Percentiles rank a stretch among this genome's conserved stretches.
Conservation (phyloP, 2,888 invertebrate species). For the Drosophila limbata region DNA sequence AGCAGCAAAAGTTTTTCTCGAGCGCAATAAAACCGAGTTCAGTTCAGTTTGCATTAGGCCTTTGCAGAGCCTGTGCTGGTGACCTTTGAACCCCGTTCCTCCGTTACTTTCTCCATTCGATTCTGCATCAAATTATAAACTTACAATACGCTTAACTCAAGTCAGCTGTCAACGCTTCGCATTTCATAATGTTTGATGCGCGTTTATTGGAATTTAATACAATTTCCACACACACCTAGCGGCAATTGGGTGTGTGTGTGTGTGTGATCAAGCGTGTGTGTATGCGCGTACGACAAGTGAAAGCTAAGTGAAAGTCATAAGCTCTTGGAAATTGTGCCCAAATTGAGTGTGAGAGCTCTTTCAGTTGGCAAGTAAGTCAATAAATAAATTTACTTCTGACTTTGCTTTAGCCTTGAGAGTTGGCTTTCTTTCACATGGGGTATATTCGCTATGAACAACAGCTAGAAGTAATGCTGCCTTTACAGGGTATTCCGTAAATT, state of each 20-base stretch:
- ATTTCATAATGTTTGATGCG: constrained; percentile 52
- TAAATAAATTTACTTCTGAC: constrained; percentile 71
- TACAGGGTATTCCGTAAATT: constrained; percentile 15
- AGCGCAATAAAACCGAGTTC: constrained; percentile 48
- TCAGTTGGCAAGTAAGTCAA: constrained; percentile 68
- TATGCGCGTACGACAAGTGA: constrained; percentile 39
- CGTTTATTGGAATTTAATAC: constrained; percentile 77
- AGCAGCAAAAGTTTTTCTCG: constrained; percentile 27
- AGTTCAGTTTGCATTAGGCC: constrained; percentile 43
- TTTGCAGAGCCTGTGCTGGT: constrained; percentile 12
- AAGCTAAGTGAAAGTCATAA: constrained; percentile 68
- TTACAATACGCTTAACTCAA: constrained; percentile 9
- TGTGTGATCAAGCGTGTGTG: constrained; percentile 6
- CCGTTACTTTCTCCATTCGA: background rate
- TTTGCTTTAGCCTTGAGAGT: constrained; percentile 27
- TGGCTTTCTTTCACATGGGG: background rate
- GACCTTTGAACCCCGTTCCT: background rate
- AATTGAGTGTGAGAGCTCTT: constrained; percentile 10
- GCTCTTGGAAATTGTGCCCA: constrained; percentile 50
- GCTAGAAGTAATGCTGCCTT: background rate
- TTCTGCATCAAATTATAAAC: constrained; percentile 1
- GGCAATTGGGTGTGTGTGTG: constrained; percentile 11
- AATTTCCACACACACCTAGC: constrained; percentile 56
- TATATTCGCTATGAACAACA: background rate
- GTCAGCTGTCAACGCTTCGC: constrained; percentile 24